phyloP scores from a whole-genome alignment of 2,888 invertebrate genomes.

The Therioaphis trifolii region DNA sequence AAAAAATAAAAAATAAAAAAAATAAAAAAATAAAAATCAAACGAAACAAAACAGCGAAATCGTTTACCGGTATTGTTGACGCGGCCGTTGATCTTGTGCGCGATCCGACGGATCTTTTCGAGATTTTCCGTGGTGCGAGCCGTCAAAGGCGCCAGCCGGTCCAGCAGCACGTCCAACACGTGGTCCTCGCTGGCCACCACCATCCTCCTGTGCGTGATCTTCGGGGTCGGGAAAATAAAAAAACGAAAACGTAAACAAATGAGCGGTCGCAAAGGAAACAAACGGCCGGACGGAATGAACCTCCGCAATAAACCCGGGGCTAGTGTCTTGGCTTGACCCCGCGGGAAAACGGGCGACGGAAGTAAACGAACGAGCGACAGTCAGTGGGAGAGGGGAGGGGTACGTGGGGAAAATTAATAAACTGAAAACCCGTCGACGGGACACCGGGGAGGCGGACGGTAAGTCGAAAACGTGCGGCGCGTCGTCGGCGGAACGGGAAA shows the following conservation, averaged over 20 bases:
- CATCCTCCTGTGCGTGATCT: not conserved
- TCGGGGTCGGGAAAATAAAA: not conserved
- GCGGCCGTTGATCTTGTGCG: constrained; percentile 49
- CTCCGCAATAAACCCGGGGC: too few relatives aligned
- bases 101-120: constrained; percentile 54
- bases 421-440: not conserved
- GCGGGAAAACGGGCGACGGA: too few relatives aligned
- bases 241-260: not conserved
- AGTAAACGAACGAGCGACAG: not conserved
- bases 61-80: constrained; percentile 56
- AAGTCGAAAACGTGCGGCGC: not conserved
- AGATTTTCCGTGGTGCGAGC: constrained; percentile 42
- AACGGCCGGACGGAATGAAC: too few relatives aligned
- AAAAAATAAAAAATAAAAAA: not conserved
- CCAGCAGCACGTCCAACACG: constrained; percentile 53
- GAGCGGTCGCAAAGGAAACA: too few relatives aligned
- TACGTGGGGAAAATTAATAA: not conserved
- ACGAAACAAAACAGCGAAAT: too few relatives aligned
- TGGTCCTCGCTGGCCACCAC: constrained; percentile 48
- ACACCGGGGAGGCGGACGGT: not conserved
- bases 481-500: constrained; percentile 22
- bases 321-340: too few relatives aligned
- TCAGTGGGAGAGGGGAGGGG: not conserved
- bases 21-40: not conserved
- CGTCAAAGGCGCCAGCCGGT: constrained; percentile 42